A percentile compares a stretch with the other conserved stretches of the same genome.
Evolutionary conservation across 2,797 vertebrate species (phyloP).

Genomic region (Euphonia xanthogaster): DNA sequence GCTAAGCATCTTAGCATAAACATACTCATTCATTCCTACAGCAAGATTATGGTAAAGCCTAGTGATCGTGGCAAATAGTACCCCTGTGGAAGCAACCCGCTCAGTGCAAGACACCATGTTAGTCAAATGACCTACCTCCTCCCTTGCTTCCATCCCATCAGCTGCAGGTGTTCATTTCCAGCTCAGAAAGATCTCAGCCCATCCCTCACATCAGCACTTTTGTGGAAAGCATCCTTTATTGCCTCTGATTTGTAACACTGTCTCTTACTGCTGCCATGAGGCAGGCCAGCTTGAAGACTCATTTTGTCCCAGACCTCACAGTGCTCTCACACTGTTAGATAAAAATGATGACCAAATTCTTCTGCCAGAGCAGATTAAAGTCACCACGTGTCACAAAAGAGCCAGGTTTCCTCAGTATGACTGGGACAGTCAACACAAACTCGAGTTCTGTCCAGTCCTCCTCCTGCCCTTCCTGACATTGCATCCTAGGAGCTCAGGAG

Average conservation of each 20-base stretch:
- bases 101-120: background rate
- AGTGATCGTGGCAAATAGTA: background rate
- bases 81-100: background rate
- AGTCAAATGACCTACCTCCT: background rate
- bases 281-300: background rate
- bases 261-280: background rate
- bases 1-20: slow-evolving; percentile 56
- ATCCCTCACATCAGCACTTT: background rate
- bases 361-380: background rate
- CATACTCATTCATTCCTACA: slow-evolving; percentile 41
- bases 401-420: background rate
- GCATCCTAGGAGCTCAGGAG: background rate
- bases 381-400: background rate
- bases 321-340: background rate
- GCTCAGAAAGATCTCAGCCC: background rate
- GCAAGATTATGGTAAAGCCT: background rate
- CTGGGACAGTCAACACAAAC: background rate
- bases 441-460: background rate
- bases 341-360: background rate
- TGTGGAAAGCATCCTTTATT: background rate
- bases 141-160: background rate
- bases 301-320: background rate
- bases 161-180: background rate
- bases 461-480: background rate
- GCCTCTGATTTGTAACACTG: background rate